These are phyloP conservation scores for Ectemnius cavifrons DNA, from an alignment of 2,888 invertebrate species.

Conservation along the genomic window DNA sequence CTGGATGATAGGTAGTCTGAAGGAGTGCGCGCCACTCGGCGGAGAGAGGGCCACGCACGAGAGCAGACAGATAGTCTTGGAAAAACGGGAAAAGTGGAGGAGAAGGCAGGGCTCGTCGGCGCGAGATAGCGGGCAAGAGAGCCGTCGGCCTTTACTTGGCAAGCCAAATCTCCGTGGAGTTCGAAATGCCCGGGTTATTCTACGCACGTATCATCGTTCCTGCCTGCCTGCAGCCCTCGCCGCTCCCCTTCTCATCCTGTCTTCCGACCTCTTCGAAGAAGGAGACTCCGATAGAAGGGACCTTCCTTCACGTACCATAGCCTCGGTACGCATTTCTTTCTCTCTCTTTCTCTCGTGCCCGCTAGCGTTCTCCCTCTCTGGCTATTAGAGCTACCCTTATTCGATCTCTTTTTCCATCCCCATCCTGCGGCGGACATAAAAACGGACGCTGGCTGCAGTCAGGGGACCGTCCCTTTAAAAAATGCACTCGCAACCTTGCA, in stretches of 20 bases:
- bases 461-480: slow-evolving; percentile 58
- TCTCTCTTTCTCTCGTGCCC: not conserved
- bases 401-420: slow-evolving; percentile 27
- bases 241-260: slow-evolving; percentile 42
- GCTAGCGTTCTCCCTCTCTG: not conserved
- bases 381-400: slow-evolving; percentile 5
- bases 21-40: slow-evolving; percentile 15
- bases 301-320: not conserved
- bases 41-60: slow-evolving; percentile 26
- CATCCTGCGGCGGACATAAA: slow-evolving; percentile 51
- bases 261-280: slow-evolving; percentile 39
- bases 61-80: slow-evolving; percentile 23
- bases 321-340: slow-evolving; percentile 6
- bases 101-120: slow-evolving; percentile 3
- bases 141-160: slow-evolving; percentile 53
- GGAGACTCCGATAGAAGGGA: slow-evolving; percentile 27
- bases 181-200: slow-evolving; percentile 66
- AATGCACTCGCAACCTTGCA: slow-evolving; percentile 53
- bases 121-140: slow-evolving; percentile 28
- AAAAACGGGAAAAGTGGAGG: slow-evolving; percentile 9
- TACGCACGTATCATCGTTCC: slow-evolving; percentile 71
- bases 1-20: slow-evolving; percentile 5
- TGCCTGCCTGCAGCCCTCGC: slow-evolving; percentile 41
- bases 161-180: slow-evolving; percentile 71
- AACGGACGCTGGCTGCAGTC: slow-evolving; percentile 49